Percentiles rank a stretch among this genome's conserved stretches.
Evolutionary conservation across 2,888 invertebrate species (phyloP).

Genomic region (Rhingia campestris): DNA sequence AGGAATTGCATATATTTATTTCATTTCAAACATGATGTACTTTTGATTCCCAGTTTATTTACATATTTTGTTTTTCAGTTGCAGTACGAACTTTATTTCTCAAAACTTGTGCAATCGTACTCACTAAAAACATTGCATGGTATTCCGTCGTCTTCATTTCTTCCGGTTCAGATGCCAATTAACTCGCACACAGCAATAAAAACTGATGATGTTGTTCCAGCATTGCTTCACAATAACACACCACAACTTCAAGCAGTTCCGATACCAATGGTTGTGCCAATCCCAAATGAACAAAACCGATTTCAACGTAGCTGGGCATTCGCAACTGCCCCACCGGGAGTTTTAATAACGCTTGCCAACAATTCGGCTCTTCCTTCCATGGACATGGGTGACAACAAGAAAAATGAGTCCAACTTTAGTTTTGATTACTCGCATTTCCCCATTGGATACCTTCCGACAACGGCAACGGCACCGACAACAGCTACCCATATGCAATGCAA

Average conservation of each 20-base stretch:
- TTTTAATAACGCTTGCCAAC: constrained; percentile 58
- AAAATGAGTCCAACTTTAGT: constrained; percentile 42
- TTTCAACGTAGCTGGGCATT: constrained; percentile 50
- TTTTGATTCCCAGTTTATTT: background rate
- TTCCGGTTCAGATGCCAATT: constrained; percentile 36
- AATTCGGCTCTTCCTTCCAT: constrained; percentile 30
- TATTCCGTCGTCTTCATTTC: constrained; percentile 53
- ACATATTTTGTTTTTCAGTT: constrained; percentile 75
- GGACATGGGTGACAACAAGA: constrained; percentile 30
- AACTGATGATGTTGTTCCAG: constrained; percentile 18
- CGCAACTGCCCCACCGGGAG: constrained; percentile 40
- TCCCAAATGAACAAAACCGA: constrained; percentile 57
- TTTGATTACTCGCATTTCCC: constrained; percentile 75
- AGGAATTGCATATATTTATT: no score
- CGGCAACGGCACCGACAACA: constrained; percentile 53
- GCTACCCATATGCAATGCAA: constrained; percentile 39
- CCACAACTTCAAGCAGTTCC: constrained; percentile 52
- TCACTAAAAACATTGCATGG: constrained; percentile 79
- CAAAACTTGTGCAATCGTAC: constrained; percentile 81
- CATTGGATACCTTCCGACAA: constrained; percentile 67
- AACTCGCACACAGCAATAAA: constrained; percentile 12
- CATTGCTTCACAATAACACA: constrained; percentile 18
- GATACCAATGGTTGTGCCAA: constrained; percentile 57
- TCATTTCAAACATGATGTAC: no score
- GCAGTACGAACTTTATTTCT: constrained; percentile 82